Percentiles rank a stretch among this genome's conserved stretches.
These are phyloP conservation scores for Synanthedon formicaeformis DNA, from an alignment of 2,888 invertebrate genomes.

Conservation along the genomic window DNA sequence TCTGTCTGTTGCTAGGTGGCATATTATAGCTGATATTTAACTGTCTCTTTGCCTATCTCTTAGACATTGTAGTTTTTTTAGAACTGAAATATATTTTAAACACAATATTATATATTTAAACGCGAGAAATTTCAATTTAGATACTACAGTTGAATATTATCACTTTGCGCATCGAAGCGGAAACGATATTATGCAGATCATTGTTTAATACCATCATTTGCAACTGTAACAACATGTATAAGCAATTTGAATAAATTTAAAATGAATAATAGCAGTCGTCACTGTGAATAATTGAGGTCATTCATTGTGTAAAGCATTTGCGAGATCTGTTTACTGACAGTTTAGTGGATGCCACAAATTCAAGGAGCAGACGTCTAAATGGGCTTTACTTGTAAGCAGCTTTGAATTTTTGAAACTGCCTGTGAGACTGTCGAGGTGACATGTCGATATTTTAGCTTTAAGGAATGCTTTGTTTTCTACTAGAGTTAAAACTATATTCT, in stretches of 20 bases:
- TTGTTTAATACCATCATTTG: background rate
- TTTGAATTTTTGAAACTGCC: background rate
- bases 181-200: background rate
- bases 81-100: no score
- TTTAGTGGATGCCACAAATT: constrained; percentile 3
- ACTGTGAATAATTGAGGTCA: constrained; percentile 3
- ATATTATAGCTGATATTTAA: no score
- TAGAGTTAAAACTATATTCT: no score
- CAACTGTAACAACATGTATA: background rate
- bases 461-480: no score
- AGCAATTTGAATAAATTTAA: constrained; percentile 1
- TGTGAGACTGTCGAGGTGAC: background rate
- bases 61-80: no score
- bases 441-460: no score
- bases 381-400: constrained; percentile 3
- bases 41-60: no score
- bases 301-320: constrained; percentile 4
- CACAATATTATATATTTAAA: no score
- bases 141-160: no score
- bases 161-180: background rate
- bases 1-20: no score
- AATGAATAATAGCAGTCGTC: constrained; percentile 1
- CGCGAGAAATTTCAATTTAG: no score
- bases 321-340: constrained; percentile 3
- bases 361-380: constrained; percentile 4